These are phyloP conservation scores for Epizoanthus scotinus DNA, from an alignment of 92 coral and sea anemone genomes.

Conservation along the genomic window DNA sequence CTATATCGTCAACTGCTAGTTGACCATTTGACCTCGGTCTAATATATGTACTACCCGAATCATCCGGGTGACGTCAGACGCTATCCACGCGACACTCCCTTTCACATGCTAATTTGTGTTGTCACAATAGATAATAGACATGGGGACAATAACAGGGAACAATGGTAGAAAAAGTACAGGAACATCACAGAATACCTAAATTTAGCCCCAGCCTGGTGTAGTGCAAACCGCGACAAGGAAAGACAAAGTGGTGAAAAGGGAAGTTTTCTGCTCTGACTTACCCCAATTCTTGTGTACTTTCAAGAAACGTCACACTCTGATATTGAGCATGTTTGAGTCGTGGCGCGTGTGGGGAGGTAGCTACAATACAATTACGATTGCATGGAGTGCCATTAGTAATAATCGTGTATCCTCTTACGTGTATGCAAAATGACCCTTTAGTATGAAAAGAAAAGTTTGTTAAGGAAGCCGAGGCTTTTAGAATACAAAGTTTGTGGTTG, in stretches of 20 bases:
- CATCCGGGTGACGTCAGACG: not conserved
- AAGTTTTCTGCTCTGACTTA: not conserved
- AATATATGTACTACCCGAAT: conserved; percentile 20
- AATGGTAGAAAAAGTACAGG: not conserved
- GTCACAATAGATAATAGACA: not conserved
- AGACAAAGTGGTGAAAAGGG: not conserved
- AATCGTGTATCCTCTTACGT: too few relatives aligned
- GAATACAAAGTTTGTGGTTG: not conserved
- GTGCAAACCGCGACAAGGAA: not conserved
- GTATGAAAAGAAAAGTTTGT: not conserved
- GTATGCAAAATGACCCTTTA: not conserved
- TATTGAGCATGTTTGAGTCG: conserved; percentile 7
- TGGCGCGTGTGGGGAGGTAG: conserved; percentile 3
- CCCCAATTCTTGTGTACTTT: not conserved
- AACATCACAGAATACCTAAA: conserved; percentile 3
- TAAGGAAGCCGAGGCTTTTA: not conserved
- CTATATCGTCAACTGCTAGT: conserved; percentile 1
- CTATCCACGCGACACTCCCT: conserved; percentile 18
- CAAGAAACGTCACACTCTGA: not conserved
- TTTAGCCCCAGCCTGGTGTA: not conserved
- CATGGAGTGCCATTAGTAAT: not conserved
- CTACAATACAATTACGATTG: conserved; percentile 15
- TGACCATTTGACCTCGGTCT: conserved; percentile 27
- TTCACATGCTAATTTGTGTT: conserved; percentile 30
- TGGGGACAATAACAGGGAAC: not conserved